phyloP scores from a whole-genome alignment of 2,113 vertebrate species.

The Indri indri region DNA sequence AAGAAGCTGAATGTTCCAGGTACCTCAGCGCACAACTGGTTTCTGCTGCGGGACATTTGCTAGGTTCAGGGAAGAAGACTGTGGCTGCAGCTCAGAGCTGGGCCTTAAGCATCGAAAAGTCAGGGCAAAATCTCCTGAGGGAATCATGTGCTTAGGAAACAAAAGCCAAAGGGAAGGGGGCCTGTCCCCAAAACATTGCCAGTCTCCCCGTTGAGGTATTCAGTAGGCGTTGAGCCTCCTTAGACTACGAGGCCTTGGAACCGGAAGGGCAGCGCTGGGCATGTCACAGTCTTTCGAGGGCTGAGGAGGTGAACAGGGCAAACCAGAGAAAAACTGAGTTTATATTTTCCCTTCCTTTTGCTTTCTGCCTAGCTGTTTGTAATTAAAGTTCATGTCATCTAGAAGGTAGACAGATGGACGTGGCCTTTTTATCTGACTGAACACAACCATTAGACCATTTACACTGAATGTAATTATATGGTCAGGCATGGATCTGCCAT shows the following conservation, averaged over 20 bases:
- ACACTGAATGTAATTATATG: accelerated
- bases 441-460: not conserved
- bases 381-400: not conserved
- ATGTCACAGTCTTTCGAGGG: not conserved
- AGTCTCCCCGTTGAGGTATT: accelerated
- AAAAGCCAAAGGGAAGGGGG: not conserved
- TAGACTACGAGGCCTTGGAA: not conserved
- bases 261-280: accelerated
- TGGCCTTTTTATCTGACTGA: not conserved
- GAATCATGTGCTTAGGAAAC: not conserved
- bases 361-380: not conserved
- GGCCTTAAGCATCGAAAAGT: not conserved
- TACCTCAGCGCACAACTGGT: accelerated
- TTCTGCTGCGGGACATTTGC: not conserved
- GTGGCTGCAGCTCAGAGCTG: not conserved
- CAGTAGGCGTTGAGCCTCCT: not conserved
- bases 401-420: accelerated
- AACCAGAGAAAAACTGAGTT: not conserved
- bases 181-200: not conserved
- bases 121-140: not conserved
- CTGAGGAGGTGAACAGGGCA: not conserved
- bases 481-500: not conserved
- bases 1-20: not conserved
- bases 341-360: not conserved
- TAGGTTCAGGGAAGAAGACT: not conserved